Evolutionary conservation across 2,113 vertebrate genomes (phyloP), one percentile per base, ranked within the genome.

Genomic region (Pygoscelis antarcticus): DNA sequence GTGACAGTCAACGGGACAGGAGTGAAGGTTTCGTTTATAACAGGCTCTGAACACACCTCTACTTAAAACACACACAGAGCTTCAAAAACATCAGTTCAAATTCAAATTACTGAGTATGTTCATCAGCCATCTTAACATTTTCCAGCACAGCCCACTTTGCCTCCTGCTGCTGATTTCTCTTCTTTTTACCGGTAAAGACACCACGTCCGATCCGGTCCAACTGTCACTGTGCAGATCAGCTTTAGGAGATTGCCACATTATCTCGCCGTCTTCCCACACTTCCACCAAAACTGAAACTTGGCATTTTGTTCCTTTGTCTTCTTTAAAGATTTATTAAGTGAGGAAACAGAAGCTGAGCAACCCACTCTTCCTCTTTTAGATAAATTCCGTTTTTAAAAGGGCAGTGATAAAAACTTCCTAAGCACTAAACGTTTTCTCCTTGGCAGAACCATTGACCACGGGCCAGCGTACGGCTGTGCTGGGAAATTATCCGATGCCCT

Each of bases 401-500:
- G n/a, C 11, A 15, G 26, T 0, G 2, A 17, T 4, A 46, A 54
- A 70, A 61, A 7, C 23, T 34, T 69, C 32, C 51, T 12, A 9
- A 55, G 34, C 29, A 9, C n/a, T 9, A 0, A 7, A 10, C 5
- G 27, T 18, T 42, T 47, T 40, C 27, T 62, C 65, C 21, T 10
- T 0, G 3, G 23, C n/a, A 15, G 19, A 2, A 49, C 13, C 54
- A 8, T n/a, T 6, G 68, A 15, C 44, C 77, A 8, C 3, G 1
- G 14, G 32, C 6, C 7, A 1, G 36, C 2, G 0, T 15, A 20
- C 0, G 1, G 68, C 58, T 16, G 12, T 2, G 16, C 57, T 25
- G 40, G n/a, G 38, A 51, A 72, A 11, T 8, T 2, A 4, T 3
- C 12, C 3, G 9, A 11, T 2, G 21, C 5, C 19, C 20, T 51